A percentile compares a stretch with the other conserved stretches of the same genome.
These are phyloP conservation scores for Felis chaus DNA, from an alignment of 2,113 vertebrate species.

Conservation along the genomic window DNA sequence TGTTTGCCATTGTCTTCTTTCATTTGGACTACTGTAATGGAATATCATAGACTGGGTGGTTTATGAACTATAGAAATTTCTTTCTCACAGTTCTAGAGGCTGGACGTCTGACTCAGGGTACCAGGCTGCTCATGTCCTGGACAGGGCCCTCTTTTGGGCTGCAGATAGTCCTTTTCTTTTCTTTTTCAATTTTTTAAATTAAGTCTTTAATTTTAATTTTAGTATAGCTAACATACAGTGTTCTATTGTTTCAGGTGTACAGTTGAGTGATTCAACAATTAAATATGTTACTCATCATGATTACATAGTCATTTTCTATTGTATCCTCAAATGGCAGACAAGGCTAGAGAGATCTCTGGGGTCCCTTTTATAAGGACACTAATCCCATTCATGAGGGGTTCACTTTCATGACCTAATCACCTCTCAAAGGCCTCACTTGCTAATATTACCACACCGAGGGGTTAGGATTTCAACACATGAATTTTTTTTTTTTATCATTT, in stretches of 20 bases:
- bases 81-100: background rate
- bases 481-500: background rate
- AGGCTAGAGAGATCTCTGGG: background rate
- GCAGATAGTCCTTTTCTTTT: background rate
- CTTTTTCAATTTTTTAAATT: background rate
- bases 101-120: background rate
- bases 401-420: background rate
- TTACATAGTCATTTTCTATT: background rate
- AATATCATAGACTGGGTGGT: background rate
- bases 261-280: background rate
- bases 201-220: background rate
- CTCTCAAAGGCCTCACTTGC: background rate
- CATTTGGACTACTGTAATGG: background rate
- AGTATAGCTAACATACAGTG: background rate
- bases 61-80: background rate
- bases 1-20: background rate
- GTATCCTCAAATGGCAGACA: background rate
- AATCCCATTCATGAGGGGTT: background rate
- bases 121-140: background rate
- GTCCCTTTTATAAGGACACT: background rate
- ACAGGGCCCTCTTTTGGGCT: background rate
- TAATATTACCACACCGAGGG: background rate
- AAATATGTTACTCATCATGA: background rate
- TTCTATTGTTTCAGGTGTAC: background rate
- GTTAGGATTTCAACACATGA: background rate